Evolutionary conservation across 64 coral and sea anemone genomes (phyloP), one percentile per base, ranked within the genome.

Genomic region (Montipora capricornis): DNA sequence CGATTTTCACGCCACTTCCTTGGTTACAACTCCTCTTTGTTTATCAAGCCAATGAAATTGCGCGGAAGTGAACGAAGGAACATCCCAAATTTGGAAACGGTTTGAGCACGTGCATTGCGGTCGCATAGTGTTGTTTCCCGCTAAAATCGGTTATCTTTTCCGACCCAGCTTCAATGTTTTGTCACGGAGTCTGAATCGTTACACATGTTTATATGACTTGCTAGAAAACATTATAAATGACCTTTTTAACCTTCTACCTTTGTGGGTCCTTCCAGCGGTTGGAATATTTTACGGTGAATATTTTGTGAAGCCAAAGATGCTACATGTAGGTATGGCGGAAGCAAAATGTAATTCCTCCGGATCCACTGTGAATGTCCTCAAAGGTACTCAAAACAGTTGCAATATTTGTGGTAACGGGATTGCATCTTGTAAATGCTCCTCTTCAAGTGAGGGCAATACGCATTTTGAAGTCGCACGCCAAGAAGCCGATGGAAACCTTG

Each of bases 11-110:
- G 60, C 60, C 0, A 17, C 6, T 49, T 37, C 64, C 64, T 71
- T 73, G 82, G 82, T 84, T 84, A 84, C 71, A 74, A 68, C 68
- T 50, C 49, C 6, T 0, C 45, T 71, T 51, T 70, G 82, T 86
- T n/a, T 3, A 73, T 71, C 17, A 5, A 73, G 66, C 82, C 82
- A 86, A 86, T 86, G 64, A 71, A 44, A 86, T 9, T 51, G 17
- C 82, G 37, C 8, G 17, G 20, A 5, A 49, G 8, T 3, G 5
- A 12, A 6, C 29, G 64, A 86, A 24, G 67, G 62, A 29, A 86
- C 13, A 20, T 4, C 2, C 37, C 15, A 6, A 12, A 44, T 57
- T 6, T 57, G 53, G 53, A 13, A 15, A 50, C 47, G 66, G 62
- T 14, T 68, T 68, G 44, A 16, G 22, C 15, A 44, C 37, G 12